Conservation (phyloP, 2,797 vertebrate species). For the Malurus splendens region DNA sequence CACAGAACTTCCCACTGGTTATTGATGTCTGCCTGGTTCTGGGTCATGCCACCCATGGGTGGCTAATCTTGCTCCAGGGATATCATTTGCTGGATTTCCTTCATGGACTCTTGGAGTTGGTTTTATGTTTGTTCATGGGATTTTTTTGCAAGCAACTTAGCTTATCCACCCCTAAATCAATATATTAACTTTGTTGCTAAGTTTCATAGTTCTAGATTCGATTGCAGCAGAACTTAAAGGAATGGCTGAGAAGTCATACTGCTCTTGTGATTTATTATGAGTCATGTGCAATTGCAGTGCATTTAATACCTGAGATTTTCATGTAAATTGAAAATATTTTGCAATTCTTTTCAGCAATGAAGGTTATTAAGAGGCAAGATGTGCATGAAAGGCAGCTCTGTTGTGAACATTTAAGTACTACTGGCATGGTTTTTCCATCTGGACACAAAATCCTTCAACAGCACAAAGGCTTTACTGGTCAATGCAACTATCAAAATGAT, state of each 20-base stretch:
- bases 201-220: background rate
- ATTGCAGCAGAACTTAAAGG: background rate
- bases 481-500: background rate
- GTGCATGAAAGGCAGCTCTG: background rate
- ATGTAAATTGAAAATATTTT: background rate
- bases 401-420: background rate
- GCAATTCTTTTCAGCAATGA: background rate
- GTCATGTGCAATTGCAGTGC: background rate
- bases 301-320: background rate
- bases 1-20: background rate
- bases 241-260: background rate
- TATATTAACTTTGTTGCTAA: background rate
- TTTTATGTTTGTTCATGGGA: accelerated
- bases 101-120: background rate
- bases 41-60: background rate
- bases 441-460: background rate
- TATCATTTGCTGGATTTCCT: background rate
- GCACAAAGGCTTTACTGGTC: background rate
- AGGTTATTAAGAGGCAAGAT: background rate
- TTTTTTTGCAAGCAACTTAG: background rate
- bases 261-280: background rate
- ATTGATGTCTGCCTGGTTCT: background rate
- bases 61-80: background rate
- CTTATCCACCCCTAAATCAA: background rate
- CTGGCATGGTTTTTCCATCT: background rate